These are phyloP conservation scores for Pachyrhynchus sulphureomaculatus DNA, from an alignment of 1,140 invertebrate species.

Conservation along the genomic window DNA sequence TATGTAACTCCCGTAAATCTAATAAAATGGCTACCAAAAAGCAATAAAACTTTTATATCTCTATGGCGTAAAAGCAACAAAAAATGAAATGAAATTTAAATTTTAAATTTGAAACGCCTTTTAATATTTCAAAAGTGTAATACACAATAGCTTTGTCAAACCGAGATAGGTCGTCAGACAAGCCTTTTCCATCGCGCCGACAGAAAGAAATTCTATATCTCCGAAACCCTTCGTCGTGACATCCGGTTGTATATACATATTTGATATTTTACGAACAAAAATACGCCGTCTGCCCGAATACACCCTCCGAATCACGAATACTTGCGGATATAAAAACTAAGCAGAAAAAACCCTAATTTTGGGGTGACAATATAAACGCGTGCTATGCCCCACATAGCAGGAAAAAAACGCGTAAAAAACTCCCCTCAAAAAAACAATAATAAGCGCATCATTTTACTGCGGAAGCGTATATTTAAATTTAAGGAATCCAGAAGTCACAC, in stretches of 20 bases:
- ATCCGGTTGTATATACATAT: conserved; percentile 9
- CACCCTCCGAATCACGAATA: background rate
- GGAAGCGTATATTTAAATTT: conserved; percentile 45
- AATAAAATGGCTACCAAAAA: too few relatives aligned
- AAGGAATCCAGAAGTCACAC: conserved; percentile 38
- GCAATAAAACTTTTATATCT: too few relatives aligned
- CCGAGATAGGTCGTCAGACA: background rate
- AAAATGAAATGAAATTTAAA: too few relatives aligned
- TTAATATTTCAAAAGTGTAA: too few relatives aligned
- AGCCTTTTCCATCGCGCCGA: conserved; percentile 1
- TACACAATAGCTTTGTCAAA: too few relatives aligned
- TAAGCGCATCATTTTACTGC: conserved; percentile 41
- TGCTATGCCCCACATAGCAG: background rate
- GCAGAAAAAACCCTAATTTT: conserved; percentile 19
- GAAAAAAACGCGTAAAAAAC: conserved; percentile 30
- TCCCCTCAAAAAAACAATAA: conserved; percentile 35
- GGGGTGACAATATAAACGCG: background rate
- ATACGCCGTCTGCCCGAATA: background rate
- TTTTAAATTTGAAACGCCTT: too few relatives aligned
- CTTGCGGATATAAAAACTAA: conserved; percentile 13
- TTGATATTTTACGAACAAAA: conserved; percentile 2
- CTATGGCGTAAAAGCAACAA: too few relatives aligned
- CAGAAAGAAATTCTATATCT: conserved; percentile 9
- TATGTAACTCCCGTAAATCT: too few relatives aligned
- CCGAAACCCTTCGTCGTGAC: conserved; percentile 8